Base-by-base conservation (phyloP, 2,888 invertebrate genomes). In the Halictus quadricinctus region DNA sequence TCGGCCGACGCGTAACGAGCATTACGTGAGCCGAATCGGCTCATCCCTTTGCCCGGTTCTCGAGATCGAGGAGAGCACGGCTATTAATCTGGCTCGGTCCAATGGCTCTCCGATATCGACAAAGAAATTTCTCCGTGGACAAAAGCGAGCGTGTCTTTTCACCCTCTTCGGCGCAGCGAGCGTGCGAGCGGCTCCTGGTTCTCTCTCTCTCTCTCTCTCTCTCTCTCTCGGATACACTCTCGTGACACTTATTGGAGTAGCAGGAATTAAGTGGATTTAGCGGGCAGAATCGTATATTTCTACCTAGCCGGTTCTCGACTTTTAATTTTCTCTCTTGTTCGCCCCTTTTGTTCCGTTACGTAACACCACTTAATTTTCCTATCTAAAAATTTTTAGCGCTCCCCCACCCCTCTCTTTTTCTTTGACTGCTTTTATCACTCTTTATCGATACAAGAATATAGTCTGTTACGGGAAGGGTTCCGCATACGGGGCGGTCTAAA, bases 1-100 rank as follows among this genome's bases (percentile, higher is more conserved):
- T 89, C 91, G 86, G 81, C 87, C 82, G 85, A 91, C 89, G 88
- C 87, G 90, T 91, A 91, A 90, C 90, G 90, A 91, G 90, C 88
- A 87, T 90, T 90, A 90, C 90, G 90, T 91, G 90, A 91, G 87
- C 76, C 87, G 90, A 90, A 89, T 90, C 90, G 88, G 84, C 84
- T 87, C 84, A 87, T 88, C 88, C 88, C 87, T 85, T 72, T 79
- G 66, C 81, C 66, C 81, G 29, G 79, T 83, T 77, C 81, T 74
- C 87, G 76, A 73, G 80, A 78, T 84, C 77, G 76, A 73, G 76
- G 76, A 82, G 88, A 89, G 84, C 79, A 81, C 80, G 81, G 84
- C 89, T 88, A 90, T 90, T 90, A 90, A 90, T 90, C 90, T 84
- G 90, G 83, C 90, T 87, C 88, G 89, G 85, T 89, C 88, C 87